Evolutionary conservation across 2,888 invertebrate species (phyloP).

Genomic region (Ypsolopha scabrella): DNA sequence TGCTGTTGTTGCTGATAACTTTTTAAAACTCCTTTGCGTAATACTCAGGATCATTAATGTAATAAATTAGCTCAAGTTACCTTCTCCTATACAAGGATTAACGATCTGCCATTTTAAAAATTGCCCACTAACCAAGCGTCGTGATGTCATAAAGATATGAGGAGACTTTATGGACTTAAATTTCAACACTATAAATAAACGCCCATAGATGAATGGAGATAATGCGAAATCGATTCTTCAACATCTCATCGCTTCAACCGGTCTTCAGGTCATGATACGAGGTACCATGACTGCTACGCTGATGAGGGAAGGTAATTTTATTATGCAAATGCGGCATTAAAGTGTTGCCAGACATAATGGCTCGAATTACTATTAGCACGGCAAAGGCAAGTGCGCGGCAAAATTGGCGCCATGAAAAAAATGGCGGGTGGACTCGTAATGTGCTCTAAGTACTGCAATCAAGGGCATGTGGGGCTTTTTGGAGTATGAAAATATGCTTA

Average conservation of each 20-base stretch:
- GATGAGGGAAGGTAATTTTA: slow-evolving; percentile 38
- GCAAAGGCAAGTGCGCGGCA: slow-evolving; percentile 35
- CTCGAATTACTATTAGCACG: slow-evolving; percentile 42
- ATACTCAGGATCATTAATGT: too few species aligned
- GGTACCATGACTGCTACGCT: background rate
- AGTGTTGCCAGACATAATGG: slow-evolving; percentile 63
- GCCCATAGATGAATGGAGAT: background rate
- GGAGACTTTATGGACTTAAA: background rate
- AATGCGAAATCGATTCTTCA: slow-evolving; percentile 2
- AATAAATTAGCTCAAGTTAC: background rate
- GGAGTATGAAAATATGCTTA: background rate
- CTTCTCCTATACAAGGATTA: background rate
- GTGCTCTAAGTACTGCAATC: slow-evolving; percentile 24
- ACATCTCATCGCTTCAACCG: background rate
- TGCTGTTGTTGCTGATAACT: too few species aligned
- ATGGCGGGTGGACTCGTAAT: slow-evolving; percentile 14
- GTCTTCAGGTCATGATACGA: background rate
- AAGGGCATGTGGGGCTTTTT: slow-evolving; percentile 8
- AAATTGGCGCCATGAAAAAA: slow-evolving; percentile 32
- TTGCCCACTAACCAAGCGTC: too few species aligned
- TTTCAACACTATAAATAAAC: slow-evolving; percentile 1
- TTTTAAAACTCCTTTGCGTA: too few species aligned
- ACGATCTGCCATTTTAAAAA: too few species aligned
- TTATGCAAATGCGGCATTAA: slow-evolving; percentile 65
- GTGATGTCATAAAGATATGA: too few species aligned